Evolutionary conservation across 2,888 invertebrate species (phyloP).

Genomic region (Caenorhabditis afra): DNA sequence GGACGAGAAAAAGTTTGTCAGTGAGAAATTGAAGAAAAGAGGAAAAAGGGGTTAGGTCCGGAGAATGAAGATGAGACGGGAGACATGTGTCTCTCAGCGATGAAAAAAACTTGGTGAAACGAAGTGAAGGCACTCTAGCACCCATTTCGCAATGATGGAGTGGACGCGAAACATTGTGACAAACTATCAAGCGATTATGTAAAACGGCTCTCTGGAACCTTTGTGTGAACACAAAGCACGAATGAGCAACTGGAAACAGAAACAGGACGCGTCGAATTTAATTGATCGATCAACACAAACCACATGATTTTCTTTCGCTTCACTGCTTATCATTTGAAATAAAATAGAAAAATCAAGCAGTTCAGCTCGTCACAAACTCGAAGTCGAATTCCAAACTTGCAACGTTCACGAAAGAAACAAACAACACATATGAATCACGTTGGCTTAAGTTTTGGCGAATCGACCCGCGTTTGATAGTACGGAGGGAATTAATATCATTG

Average conservation of each 20-base stretch:
- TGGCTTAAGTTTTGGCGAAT: constrained; percentile 16
- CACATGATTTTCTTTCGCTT: not conserved
- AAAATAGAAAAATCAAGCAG: too few relatives aligned
- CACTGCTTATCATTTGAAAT: constrained; percentile 4
- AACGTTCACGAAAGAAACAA: constrained; percentile 1
- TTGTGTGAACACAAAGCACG: too few relatives aligned
- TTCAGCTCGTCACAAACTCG: too few relatives aligned
- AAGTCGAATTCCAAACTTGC: not conserved
- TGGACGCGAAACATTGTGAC: constrained; percentile 18
- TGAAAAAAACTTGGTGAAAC: constrained; percentile 28
- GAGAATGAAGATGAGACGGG: constrained; percentile 40
- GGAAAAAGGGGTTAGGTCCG: constrained; percentile 29
- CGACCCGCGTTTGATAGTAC: constrained; percentile 15
- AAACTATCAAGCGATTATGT: constrained; percentile 45
- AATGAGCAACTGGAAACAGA: too few relatives aligned
- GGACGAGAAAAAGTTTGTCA: constrained; percentile 8
- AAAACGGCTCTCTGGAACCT: constrained; percentile 17
- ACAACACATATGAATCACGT: constrained; percentile 23
- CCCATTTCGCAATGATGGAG: constrained; percentile 51
- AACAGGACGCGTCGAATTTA: not conserved
- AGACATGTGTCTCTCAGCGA: constrained; percentile 45
- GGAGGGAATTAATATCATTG: constrained; percentile 34
- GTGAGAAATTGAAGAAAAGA: constrained; percentile 14
- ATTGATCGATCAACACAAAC: not conserved
- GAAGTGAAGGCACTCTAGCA: constrained; percentile 24